phyloP scores from a whole-genome alignment of 1,140 invertebrate species.

The Ceratitis capitata region DNA sequence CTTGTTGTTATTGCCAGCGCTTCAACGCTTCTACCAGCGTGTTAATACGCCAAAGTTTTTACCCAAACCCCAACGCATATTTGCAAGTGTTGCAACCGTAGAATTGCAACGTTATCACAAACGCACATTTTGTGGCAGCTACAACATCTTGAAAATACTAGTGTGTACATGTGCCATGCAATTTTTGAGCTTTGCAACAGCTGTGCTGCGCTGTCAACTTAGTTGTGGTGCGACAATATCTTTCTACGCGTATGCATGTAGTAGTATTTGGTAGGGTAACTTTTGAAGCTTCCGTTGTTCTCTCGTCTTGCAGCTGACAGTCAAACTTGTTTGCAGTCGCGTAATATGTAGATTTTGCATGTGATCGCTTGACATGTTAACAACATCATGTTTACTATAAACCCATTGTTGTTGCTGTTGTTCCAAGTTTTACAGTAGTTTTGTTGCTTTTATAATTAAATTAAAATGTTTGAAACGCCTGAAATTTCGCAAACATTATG shows the following conservation, averaged over 20 bases:
- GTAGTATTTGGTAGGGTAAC: neutral
- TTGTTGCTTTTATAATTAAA: neutral
- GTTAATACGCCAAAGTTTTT: neutral
- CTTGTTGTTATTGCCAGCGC: neutral
- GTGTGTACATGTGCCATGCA: neutral
- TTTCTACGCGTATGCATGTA: neutral
- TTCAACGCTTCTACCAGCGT: neutral
- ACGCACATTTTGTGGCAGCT: neutral
- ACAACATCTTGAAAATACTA: neutral
- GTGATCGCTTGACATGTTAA: neutral
- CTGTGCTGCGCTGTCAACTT: conserved; percentile 10
- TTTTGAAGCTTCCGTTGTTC: neutral
- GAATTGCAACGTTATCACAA: neutral
- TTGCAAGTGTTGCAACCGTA: neutral
- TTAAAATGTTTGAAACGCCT: neutral
- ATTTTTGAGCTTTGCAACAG: neutral
- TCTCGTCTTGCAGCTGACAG: neutral
- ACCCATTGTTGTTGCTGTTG: neutral
- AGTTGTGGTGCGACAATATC: neutral
- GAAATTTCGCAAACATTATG: too few species aligned
- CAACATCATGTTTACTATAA: neutral
- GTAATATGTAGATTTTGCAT: conserved; percentile 18
- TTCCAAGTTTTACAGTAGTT: too few species aligned
- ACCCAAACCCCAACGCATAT: neutral
- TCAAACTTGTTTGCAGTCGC: conserved; percentile 18